phyloP scores from a whole-genome alignment of 2,113 vertebrate genomes.

The Cnemophilus loriae region DNA sequence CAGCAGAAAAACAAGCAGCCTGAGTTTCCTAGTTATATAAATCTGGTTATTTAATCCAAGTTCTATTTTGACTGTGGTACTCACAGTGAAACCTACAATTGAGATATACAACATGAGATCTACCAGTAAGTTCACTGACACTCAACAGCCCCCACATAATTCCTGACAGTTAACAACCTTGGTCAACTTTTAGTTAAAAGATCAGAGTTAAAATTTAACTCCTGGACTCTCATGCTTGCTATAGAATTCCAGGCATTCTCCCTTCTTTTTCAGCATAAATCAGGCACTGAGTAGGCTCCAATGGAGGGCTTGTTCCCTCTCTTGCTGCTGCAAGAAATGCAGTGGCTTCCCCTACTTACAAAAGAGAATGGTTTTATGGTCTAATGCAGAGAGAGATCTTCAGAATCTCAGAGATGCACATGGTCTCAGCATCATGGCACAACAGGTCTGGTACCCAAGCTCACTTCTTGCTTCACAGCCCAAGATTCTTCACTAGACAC shows the following conservation, averaged over 20 bases:
- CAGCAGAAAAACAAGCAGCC: background rate
- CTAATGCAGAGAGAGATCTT: background rate
- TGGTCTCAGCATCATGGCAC: background rate
- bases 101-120: background rate
- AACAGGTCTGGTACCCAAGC: background rate
- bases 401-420: background rate
- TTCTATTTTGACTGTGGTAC: background rate
- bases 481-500: background rate
- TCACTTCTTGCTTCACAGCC: background rate
- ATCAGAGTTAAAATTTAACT: background rate
- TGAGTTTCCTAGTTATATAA: background rate
- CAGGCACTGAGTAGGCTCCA: background rate
- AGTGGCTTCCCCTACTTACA: background rate
- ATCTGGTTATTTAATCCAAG: background rate
- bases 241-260: background rate
- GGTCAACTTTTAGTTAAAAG: background rate
- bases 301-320: rapidly evolving
- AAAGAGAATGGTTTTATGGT: background rate
- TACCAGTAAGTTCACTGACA: background rate
- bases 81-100: background rate
- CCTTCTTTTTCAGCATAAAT: background rate
- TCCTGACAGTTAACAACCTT: background rate
- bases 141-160: background rate
- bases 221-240: background rate
- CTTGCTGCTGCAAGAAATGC: background rate